Evolutionary conservation across 2,113 vertebrate species (phyloP).

Genomic region (Saguinus imperator): DNA sequence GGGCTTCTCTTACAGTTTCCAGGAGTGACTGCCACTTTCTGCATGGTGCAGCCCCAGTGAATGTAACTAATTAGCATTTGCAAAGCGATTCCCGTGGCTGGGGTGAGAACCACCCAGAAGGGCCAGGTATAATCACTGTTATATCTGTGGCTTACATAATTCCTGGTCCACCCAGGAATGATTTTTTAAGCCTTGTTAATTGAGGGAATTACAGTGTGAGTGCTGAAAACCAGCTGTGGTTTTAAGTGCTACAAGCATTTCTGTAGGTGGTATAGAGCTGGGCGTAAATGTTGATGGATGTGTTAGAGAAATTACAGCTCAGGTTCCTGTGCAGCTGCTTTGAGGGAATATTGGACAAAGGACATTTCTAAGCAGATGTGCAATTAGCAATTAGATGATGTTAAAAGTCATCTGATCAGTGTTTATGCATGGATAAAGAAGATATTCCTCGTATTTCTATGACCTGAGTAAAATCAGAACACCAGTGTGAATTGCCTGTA

Average conservation of each 20-base stretch:
- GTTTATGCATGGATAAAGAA: conserved; percentile 50
- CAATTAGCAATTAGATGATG: conserved; percentile 62
- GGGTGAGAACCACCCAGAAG: conserved; percentile 67
- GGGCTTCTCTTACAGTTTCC: neutral
- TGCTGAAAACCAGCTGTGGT: conserved; percentile 72
- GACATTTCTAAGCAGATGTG: conserved; percentile 52
- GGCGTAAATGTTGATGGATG: conserved; percentile 64
- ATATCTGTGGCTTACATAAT: conserved; percentile 67
- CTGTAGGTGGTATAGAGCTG: conserved; percentile 63
- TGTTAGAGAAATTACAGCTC: conserved; percentile 59
- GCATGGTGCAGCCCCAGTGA: neutral
- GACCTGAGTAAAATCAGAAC: neutral
- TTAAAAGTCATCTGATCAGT: conserved; percentile 61
- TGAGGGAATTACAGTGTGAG: conserved; percentile 74
- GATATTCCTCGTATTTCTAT: neutral
- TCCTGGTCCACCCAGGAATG: conserved; percentile 64
- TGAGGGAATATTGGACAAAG: conserved; percentile 22
- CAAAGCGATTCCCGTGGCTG: conserved; percentile 53
- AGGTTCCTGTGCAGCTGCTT: conserved; percentile 57
- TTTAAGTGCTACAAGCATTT: conserved; percentile 58
- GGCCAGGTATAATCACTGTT: conserved; percentile 74
- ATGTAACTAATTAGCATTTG: conserved; percentile 61
- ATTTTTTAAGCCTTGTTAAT: conserved; percentile 73
- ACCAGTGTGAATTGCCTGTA: neutral
- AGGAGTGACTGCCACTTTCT: neutral